Base-by-base conservation (phyloP, 2,797 vertebrate species). In the Microctenopoma stevenorrisi region DNA sequence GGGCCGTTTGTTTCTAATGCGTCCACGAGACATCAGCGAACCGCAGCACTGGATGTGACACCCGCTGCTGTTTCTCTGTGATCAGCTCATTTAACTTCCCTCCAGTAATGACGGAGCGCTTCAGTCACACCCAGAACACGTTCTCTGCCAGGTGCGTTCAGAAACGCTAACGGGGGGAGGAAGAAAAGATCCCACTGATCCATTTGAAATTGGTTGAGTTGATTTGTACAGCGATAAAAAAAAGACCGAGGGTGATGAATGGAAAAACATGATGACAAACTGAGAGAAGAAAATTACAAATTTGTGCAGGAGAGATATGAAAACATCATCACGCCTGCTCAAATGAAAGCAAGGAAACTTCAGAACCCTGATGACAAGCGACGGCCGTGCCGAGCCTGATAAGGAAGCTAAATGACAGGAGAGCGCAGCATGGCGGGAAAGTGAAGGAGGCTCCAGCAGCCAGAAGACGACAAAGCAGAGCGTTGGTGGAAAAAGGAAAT, bases 241-340 rank as follows among this genome's bases (percentile, higher is more conserved):
- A 60, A 64, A 58, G 30, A 66, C 48, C 60, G 13, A 46, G 10
- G 0, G 72, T 58, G 81, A 81, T 77, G 58, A 85, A 83, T 58
- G 81, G 79, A 75, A 61, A 85, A 83, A 71, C n/a, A 55, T 64
- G 74, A 69, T 9, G 74, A 78, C 71, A 85, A 84, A 83, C 79
- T 25, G 82, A 72, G 79, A 81, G 72, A 28, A 74, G 76, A 78
- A 83, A 85, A 89, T 86, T 83, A 83, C 74, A 82, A 77, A 85
- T 88, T 74, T 84, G 75, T 40, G 33, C 68, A 49, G 75, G 4
- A 50, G 63, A 70, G 78, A 85, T 72, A 74, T 81, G 75, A 75
- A 81, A 77, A 84, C 65, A 83, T 81, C 75, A 74, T 78, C 70
- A 18, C 30, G 44, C 58, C 74, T 80, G 4, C 61, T 37, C 12